These are phyloP conservation scores for Chaetura pelagica DNA, from an alignment of 2,113 vertebrate genomes.

Conservation along the genomic window DNA sequence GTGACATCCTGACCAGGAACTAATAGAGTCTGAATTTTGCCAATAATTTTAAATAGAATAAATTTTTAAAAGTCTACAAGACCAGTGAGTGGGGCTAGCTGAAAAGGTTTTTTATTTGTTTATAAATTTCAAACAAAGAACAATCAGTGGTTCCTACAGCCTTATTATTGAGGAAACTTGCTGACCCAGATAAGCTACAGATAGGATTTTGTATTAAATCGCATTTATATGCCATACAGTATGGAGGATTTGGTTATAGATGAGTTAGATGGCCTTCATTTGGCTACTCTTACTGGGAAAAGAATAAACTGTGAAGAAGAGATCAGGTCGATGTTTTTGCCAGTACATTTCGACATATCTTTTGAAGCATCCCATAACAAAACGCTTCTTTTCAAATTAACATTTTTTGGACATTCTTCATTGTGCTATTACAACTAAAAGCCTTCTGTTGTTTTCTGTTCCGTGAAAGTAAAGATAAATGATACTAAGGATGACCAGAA, in stretches of 20 bases:
- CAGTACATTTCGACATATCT: not conserved
- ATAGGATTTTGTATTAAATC: not conserved
- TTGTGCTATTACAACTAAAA: not conserved
- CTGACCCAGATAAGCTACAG: not conserved
- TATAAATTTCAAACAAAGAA: not conserved
- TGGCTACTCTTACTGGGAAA: not conserved
- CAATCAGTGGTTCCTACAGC: not conserved
- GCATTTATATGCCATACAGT: not conserved
- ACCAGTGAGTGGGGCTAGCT: not conserved
- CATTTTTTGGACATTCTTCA: not conserved
- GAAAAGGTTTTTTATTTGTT: not conserved
- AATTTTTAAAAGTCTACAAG: not conserved
- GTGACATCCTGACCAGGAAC: not conserved
- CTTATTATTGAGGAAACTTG: not conserved
- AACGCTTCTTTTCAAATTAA: not conserved
- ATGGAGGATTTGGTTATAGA: not conserved
- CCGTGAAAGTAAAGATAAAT: not conserved
- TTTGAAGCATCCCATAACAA: not conserved
- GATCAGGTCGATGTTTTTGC: not conserved
- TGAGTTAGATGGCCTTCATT: not conserved
- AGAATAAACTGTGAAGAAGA: not conserved
- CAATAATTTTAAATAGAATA: not conserved
- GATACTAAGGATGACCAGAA: not conserved
- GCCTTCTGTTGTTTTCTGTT: not conserved
- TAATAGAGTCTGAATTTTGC: not conserved